Conservation (phyloP, 2,888 invertebrate species). For the Miltochrista miniata region DNA sequence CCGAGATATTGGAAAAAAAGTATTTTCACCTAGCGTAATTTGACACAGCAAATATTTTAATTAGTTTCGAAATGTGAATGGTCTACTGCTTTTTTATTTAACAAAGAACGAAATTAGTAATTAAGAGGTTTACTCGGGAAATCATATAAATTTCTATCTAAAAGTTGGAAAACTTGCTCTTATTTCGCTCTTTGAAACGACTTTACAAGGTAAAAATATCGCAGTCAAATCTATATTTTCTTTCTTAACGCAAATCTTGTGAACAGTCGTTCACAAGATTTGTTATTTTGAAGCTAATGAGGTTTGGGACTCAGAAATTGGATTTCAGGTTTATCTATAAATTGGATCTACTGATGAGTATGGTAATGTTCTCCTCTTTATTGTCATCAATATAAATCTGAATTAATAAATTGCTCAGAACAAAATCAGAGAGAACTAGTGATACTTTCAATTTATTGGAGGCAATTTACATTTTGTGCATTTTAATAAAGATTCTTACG, state of each 20-base stretch:
- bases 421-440: background rate
- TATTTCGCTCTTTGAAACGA: constrained; percentile 1
- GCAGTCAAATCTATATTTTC: constrained; percentile 19
- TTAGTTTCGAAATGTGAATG: constrained; percentile 31
- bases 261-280: constrained; percentile 33
- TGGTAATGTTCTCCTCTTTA: constrained; percentile 12
- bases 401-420: too few species aligned
- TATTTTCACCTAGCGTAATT: constrained; percentile 28
- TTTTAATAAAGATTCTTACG: too few species aligned
- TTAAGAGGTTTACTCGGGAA: constrained; percentile 28
- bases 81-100: constrained; percentile 22
- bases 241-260: constrained; percentile 8
- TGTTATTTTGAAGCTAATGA: constrained; percentile 30
- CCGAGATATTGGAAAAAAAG: background rate
- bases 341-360: constrained; percentile 26
- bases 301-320: constrained; percentile 25
- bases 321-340: constrained; percentile 30
- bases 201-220: constrained; percentile 11
- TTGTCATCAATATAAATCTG: background rate
- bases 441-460: too few species aligned
- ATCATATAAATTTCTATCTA: constrained; percentile 39
- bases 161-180: constrained; percentile 21
- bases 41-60: constrained; percentile 37
- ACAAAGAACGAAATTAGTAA: constrained; percentile 37
- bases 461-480: too few species aligned